phyloP scores from a whole-genome alignment of 2,888 invertebrate genomes.

The Odontothrips loti region DNA sequence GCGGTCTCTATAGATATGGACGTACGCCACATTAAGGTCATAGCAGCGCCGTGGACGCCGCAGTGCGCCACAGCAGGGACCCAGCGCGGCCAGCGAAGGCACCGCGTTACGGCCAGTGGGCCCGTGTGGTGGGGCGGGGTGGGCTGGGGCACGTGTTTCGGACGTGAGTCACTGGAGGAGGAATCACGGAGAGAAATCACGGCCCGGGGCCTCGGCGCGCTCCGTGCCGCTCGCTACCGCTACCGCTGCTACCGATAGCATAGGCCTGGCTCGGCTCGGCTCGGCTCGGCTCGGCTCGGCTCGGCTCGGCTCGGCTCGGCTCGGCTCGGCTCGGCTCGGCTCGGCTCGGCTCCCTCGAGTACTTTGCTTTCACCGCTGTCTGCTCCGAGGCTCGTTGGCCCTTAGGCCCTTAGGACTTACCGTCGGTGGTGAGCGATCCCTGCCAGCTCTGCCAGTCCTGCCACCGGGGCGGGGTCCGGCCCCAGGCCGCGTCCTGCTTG shows the following conservation, averaged over 20 bases:
- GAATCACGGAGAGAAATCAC: conserved; percentile 8
- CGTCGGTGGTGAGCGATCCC: conserved; percentile 76
- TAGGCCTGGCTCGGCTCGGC: too few species aligned
- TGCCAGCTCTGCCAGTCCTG: conserved; percentile 42
- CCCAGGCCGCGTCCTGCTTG: not conserved
- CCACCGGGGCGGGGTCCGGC: conserved; percentile 7
- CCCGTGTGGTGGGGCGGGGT: not conserved
- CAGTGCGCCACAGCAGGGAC: not conserved
- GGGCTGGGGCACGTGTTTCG: not conserved
- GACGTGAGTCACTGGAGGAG: not conserved
- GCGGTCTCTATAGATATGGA: not conserved
- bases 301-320: too few species aligned
- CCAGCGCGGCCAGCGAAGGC: not conserved
- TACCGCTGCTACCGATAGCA: too few species aligned
- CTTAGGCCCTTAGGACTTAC: conserved; percentile 55
- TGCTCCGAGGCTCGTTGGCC: too few species aligned
- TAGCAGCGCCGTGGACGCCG: not conserved
- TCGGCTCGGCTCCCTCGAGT: too few species aligned
- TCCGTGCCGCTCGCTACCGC: not conserved
- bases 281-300: too few species aligned
- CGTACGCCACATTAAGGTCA: not conserved
- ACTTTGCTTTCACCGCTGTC: too few species aligned
- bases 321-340: too few species aligned
- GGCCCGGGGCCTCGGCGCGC: too few species aligned
- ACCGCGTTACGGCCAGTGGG: not conserved